Evolutionary conservation across 1,140 invertebrate species (phyloP), one percentile per base, ranked within the genome.

Genomic region (Bombus vancouverensis): DNA sequence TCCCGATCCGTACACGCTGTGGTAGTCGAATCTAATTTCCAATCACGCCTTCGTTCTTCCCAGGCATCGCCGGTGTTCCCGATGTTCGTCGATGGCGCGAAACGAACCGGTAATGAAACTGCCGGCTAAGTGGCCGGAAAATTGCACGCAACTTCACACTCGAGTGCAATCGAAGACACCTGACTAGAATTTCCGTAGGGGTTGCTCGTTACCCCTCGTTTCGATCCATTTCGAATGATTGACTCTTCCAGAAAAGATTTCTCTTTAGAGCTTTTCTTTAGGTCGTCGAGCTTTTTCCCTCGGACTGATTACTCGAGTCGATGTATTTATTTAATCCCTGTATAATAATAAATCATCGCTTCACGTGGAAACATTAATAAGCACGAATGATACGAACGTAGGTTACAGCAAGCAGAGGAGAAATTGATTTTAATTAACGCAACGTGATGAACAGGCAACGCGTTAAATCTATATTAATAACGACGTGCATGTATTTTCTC

Each of bases 61-160:
- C 53, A 22, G 18, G 44, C 59, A n/a, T 13, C n/a, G 47, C 15
- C 53, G 68, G 34, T 28, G 37, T 70, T 39, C 34, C 68, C 68
- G 68, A 39, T 37, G 13, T 39, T 39, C 25, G 39, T 44, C 70
- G 70, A 72, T 42, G 28, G 28, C 70, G 78, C n/a, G 74, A 81
- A 62, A 75, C 73, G 83, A 76, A 86, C 73, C 72, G 62, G 72
- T 89, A 89, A 89, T 83, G 68, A 88, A 85, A 75, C 81, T 59
- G 59, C 22, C 70, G 78, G 34, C 66, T 77, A 88, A 88, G 72
- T 85, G 88, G 76, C 77, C 84, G 88, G 81, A 88, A 85, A 89
- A 89, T 89, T 89, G 76, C 76, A 74, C 76, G 71, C 79, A 70
- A 32, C n/a, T n/a, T 70, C 68, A 34, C 39, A 15, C 68, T 71